Evolutionary conservation across 2,797 vertebrate genomes (phyloP), one percentile per base, ranked within the genome.

Genomic region (Neopelma chrysocephalum): DNA sequence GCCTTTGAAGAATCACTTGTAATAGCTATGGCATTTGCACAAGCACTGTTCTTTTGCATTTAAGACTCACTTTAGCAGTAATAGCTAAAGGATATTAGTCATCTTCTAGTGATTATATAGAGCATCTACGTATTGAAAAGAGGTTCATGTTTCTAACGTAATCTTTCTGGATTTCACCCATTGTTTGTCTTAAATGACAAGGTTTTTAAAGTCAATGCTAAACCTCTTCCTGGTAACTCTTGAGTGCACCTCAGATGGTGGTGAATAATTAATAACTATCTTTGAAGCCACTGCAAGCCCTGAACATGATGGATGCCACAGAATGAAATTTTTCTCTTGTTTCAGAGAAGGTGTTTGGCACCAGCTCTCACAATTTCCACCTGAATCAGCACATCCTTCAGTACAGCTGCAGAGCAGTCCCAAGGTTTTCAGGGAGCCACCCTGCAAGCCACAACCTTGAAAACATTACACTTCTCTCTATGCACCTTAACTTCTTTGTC

Each of bases 81-180:
- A 86, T 87, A 94, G 66, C 53, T 92, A 77, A 86, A 90, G 62
- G 27, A 62, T 84, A 68, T 96, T 97, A 96, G 92, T 97, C 85
- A 97, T 93, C 82, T 93, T 89, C 69, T 89, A 87, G 86, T 70
- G 71, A 93, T 81, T 87, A 45, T 75, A 47, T 61, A 50, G 34
- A 48, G 19, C 27, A 50, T 43, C 68, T 68, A 18, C 8, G 19
- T 68, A 29, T 73, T 68, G 54, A 40, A 48, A 79, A 54, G 40
- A 73, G 3, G 8, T 65, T 92, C 47, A 80, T 13, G 11, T 86
- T 96, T 87, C 71, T 90, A 89, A 72, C 22, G 19, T 70, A 83
- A 66, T 83, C 62, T 82, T 82, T 69, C 34, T 81, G 47, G 20
- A 83, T 93, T 93, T 90, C 36, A 79, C 43, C 29, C 62, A 29